Evolutionary conservation across 2,888 invertebrate species (phyloP), one percentile per base, ranked within the genome.

Genomic region (Odontomyia ornata): DNA sequence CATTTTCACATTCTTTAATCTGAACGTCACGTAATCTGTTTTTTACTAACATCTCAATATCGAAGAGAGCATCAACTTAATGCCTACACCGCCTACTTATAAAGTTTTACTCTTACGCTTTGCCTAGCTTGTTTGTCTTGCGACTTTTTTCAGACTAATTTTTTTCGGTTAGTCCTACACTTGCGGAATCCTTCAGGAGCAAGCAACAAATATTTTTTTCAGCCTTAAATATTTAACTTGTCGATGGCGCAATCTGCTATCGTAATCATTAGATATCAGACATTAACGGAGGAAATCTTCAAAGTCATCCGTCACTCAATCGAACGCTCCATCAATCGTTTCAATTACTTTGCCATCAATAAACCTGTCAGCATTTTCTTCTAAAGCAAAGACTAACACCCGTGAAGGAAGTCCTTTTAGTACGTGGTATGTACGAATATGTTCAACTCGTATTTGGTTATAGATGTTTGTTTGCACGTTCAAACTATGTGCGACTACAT

Each of bases 261-360:
- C 60, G 73, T 76, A 78, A 76, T 78, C 76, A 76, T 78, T 73
- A 76, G 60, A 78, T 69, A 76, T 67, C 71, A 65, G 72, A 67
- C 60, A 57, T 73, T 60, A 60, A 73, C 76, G 65, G 67, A n/a
- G n/a, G n/a, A 78, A 77, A 79, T 79, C 77, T 79, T 72, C 71
- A 71, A 71, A 79, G 77, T 79, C 78, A 77, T 79, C 78, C 75
- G 78, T 77, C 78, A 79, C 77, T 79, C 77, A 79, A 75, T 76
- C 72, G 43, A 76, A 72, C 77, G 77, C 75, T 79, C 65, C 78
- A 79, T 79, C 78, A 79, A 79, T 79, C 77, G 77, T 77, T 77
- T 77, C 78, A 77, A 79, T 79, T 79, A 77, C 72, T 77, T 77
- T 75, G 57, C 75, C 77, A 79, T 79, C 77, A 79, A 77, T 79